These are phyloP conservation scores for Gobius niger DNA, from an alignment of 2,113 vertebrate species.

Conservation along the genomic window DNA sequence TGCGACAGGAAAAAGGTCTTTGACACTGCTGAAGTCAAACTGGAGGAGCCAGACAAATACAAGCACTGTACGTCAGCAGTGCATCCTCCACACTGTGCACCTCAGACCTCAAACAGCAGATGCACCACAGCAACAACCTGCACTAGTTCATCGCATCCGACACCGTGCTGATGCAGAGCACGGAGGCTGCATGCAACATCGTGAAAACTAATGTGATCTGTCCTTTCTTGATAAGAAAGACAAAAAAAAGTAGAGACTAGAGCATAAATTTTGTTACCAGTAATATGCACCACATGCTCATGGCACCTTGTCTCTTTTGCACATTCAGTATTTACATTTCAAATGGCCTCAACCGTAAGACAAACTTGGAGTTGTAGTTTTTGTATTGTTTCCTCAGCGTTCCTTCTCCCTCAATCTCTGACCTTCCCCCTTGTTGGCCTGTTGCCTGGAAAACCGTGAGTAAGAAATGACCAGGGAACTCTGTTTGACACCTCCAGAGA, in stretches of 20 bases:
- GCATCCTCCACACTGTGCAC: background rate
- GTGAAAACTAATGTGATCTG: too few relatives aligned
- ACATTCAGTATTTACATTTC: too few relatives aligned
- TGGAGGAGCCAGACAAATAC: background rate
- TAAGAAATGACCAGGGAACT: conserved; percentile 1
- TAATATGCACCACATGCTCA: too few relatives aligned
- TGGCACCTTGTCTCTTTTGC: too few relatives aligned
- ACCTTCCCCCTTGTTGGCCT: background rate
- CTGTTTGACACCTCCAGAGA: conserved; percentile 9
- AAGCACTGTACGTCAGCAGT: background rate
- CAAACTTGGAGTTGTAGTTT: background rate
- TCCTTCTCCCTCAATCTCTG: background rate
- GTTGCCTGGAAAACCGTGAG: background rate
- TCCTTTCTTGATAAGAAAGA: too few relatives aligned
- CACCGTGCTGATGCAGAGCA: background rate
- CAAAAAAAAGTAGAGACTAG: too few relatives aligned
- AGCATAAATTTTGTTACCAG: too few relatives aligned
- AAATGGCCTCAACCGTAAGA: too few relatives aligned
- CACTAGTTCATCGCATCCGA: background rate
- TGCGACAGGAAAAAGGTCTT: background rate
- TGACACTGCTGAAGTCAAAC: background rate
- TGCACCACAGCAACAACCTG: background rate
- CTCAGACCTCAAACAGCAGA: conserved; percentile 4
- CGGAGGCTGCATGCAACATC: background rate
- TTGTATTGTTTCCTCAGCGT: background rate